These are phyloP conservation scores for Myotis brandtii DNA, from an alignment of 2,113 vertebrate species.

Conservation along the genomic window DNA sequence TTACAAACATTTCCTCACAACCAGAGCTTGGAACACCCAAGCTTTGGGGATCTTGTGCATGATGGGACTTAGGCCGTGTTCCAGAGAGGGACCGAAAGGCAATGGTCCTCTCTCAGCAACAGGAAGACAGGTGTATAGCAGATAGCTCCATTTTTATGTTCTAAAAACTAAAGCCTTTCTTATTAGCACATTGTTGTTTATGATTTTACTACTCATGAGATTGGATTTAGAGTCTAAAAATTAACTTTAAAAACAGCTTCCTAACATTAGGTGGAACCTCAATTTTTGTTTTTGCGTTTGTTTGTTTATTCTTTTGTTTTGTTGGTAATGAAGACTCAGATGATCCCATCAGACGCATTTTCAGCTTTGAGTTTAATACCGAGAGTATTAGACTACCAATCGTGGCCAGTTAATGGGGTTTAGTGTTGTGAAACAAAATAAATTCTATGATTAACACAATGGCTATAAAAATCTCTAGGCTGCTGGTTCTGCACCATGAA, in stretches of 20 bases:
- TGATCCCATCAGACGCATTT: constrained; percentile 54
- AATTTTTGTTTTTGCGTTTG: not conserved
- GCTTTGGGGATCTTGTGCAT: not conserved
- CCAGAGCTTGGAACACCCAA: not conserved
- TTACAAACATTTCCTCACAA: not conserved
- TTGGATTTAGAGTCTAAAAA: constrained; percentile 33
- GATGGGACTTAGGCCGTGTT: not conserved
- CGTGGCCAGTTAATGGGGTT: constrained; percentile 71
- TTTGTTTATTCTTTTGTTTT: not conserved
- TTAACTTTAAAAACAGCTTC: not conserved
- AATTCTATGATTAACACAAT: constrained; percentile 76
- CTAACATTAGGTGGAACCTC: not conserved
- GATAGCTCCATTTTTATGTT: not conserved
- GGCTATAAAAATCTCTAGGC: constrained; percentile 71
- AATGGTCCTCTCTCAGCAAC: not conserved
- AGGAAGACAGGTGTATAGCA: too few relatives aligned
- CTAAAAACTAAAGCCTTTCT: not conserved
- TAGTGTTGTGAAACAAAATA: constrained; percentile 78
- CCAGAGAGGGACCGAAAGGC: not conserved
- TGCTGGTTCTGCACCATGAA: constrained; percentile 73
- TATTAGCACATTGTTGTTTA: not conserved
- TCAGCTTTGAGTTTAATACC: constrained; percentile 66
- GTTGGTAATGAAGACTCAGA: constrained; percentile 43
- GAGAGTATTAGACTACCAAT: constrained; percentile 71
- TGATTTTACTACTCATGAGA: not conserved